phyloP scores from a whole-genome alignment of 2,113 vertebrate genomes.

The Apteryx mantelli region DNA sequence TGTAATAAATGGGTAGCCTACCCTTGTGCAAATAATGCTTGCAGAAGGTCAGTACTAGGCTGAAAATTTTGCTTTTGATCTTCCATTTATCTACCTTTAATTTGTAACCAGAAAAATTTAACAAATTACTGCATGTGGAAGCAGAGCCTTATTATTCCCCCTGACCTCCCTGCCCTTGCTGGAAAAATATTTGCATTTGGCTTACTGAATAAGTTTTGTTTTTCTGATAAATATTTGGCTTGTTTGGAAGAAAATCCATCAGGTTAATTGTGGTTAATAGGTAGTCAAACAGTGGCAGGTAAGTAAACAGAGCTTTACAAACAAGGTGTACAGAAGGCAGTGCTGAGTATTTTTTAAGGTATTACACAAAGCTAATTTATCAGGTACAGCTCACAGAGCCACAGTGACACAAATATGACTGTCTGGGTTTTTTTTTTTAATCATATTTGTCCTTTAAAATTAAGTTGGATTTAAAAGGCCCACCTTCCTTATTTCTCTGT shows the following conservation, averaged over 20 bases:
- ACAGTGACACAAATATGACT: not conserved
- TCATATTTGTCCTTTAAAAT: constrained; percentile 18
- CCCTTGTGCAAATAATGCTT: not conserved
- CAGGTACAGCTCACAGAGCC: not conserved
- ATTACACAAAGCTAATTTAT: not conserved
- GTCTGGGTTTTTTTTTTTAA: not conserved
- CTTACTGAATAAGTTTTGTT: constrained; percentile 22
- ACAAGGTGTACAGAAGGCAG: not conserved
- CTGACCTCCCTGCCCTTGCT: not conserved
- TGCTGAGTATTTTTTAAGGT: not conserved
- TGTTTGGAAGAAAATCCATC: not conserved
- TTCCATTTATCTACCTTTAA: not conserved
- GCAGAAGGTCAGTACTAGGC: not conserved
- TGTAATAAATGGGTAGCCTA: not conserved
- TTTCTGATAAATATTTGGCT: constrained; percentile 66
- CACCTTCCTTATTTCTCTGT: not conserved
- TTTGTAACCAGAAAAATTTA: not conserved
- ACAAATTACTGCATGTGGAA: not conserved
- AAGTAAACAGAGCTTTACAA: constrained; percentile 45
- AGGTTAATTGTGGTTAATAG: constrained; percentile 58
- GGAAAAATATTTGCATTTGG: constrained; percentile 56
- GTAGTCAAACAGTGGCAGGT: constrained; percentile 42
- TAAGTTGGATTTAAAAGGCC: constrained; percentile 1
- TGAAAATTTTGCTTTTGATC: not conserved
- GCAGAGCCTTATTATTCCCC: not conserved